Conservation (phyloP, 1,140 invertebrate species). For the Choristoneura fumiferana region DNA sequence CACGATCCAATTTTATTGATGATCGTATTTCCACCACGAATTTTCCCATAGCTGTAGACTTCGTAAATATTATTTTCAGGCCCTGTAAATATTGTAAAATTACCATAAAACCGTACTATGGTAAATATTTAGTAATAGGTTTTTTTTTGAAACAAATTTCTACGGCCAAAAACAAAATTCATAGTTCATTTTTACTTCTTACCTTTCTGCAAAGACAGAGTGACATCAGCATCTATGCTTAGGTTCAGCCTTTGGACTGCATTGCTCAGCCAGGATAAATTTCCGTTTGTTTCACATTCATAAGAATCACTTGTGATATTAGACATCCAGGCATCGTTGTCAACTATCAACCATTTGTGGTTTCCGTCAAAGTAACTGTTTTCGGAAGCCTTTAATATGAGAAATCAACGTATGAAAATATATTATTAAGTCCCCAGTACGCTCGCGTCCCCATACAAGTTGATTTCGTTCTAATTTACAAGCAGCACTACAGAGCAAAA, state of each 20-base stretch:
- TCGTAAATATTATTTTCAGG: conserved; percentile 33
- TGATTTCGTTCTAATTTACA: too few species aligned
- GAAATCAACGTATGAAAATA: too few species aligned
- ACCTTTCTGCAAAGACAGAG: conserved; percentile 27
- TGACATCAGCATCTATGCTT: conserved; percentile 40
- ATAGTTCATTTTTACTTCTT: too few species aligned
- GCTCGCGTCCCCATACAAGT: too few species aligned
- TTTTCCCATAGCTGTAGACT: conserved; percentile 49
- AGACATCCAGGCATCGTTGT: conserved; percentile 11
- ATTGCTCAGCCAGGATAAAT: not conserved
- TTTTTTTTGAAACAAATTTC: not conserved
- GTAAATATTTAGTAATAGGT: too few species aligned
- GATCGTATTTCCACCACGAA: conserved; percentile 40
- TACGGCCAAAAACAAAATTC: not conserved
- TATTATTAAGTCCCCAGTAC: too few species aligned
- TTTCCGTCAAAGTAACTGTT: conserved; percentile 30
- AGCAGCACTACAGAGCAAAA: too few species aligned
- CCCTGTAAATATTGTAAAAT: conserved; percentile 3
- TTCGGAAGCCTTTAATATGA: conserved; percentile 38
- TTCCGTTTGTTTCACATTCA: not conserved
- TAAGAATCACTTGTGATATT: conserved; percentile 7
- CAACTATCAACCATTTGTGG: conserved; percentile 41
- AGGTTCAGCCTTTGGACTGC: conserved; percentile 35
- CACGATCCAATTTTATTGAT: conserved; percentile 36
- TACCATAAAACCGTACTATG: not conserved